Evolutionary conservation across 2,888 invertebrate genomes (phyloP).

Genomic region (Sisyra terminalis): DNA sequence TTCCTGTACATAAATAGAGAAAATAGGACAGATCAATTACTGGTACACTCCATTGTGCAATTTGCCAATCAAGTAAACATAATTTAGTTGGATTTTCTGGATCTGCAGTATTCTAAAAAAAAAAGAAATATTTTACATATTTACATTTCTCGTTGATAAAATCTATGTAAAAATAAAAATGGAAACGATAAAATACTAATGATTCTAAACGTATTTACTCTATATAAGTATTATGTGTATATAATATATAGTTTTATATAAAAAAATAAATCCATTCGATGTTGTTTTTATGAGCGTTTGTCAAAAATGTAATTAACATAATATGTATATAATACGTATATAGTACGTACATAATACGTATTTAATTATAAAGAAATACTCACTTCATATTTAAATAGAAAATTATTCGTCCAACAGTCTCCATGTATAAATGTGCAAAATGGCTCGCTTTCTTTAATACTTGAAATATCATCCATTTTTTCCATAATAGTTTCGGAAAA

Average conservation of each 20-base stretch:
- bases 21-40: slow-evolving; percentile 5
- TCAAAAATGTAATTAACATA: too few species aligned
- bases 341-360: too few species aligned
- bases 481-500: slow-evolving; percentile 9
- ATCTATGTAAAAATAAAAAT: too few species aligned
- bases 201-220: too few species aligned
- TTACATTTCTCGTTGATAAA: background rate
- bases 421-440: slow-evolving; percentile 17
- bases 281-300: too few species aligned
- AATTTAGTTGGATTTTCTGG: background rate
- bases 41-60: background rate
- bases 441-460: slow-evolving; percentile 10
- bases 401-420: slow-evolving; percentile 18
- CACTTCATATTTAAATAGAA: slow-evolving; percentile 17
- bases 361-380: slow-evolving; percentile 1
- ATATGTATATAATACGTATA: too few species aligned
- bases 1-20: slow-evolving; percentile 1
- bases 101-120: background rate
- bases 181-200: too few species aligned
- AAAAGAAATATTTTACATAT: background rate
- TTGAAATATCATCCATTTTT: slow-evolving; percentile 7
- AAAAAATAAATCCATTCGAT: too few species aligned
- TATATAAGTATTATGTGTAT: too few species aligned
- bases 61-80: slow-evolving; percentile 6
- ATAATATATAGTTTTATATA: too few species aligned